Base-by-base conservation (phyloP, 2,113 vertebrate genomes). In the Octodon degus region DNA sequence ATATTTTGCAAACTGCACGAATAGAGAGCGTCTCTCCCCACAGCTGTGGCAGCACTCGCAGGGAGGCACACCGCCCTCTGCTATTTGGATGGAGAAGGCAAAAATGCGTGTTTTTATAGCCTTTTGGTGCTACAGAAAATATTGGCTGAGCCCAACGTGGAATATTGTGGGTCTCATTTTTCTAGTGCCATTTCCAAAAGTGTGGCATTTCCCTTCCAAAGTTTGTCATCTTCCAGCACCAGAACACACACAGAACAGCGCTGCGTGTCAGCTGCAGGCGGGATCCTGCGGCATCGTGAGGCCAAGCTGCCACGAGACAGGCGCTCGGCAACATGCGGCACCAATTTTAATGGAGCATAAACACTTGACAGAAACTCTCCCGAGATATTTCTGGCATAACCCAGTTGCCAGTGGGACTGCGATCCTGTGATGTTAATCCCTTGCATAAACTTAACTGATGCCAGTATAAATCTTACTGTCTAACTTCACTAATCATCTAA, bases 401-500 rank as follows among this genome's bases (percentile, higher is more conserved):
- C 65, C 7, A 14, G 86, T 8, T 91, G 82, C 86, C 92, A 96
- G 60, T 55, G 40, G 5, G 76, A 70, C 76, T 50, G 58, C 0
- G 37, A 74, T n/a, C 95, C 53, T 43, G 93, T 40, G 94, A 53
- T 93, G 96, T 63, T 91, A 90, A 63, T 95, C 84, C 84, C 89
- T 92, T 95, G 93, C 76, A 93, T 93, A 96, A 95, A 96, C 85
- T 43, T 70, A 47, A 82, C 12, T 70, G 96, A 91, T 94, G 86
- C 77, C 92, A 91, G 86, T 92, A 96, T 27, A 74, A 97, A 93
- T 95, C 93, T 47, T 96, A 93, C 20, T 40, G 12, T 95, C 94
- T 92, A 97, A 97, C 84, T 93, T 95, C 60, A 85, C 89, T 96
- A 40, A 94, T 94, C 80, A 84, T 50, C 62, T 91, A 63, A 87